phyloP scores from a whole-genome alignment of 2,888 invertebrate species.

The Sarcophaga caerulescens region DNA sequence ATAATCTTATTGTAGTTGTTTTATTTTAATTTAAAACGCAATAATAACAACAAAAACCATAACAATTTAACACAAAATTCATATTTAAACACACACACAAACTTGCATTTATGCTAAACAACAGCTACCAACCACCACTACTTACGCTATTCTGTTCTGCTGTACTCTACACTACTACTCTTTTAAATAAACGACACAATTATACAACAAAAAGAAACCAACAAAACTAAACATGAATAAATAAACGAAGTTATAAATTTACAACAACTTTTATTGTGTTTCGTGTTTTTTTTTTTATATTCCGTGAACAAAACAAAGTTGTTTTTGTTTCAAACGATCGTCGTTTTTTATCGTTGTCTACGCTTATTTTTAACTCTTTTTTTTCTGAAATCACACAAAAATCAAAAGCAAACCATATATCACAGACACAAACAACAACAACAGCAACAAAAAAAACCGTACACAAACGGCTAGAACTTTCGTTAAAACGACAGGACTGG shows the following conservation, averaged over 20 bases:
- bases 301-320: neutral
- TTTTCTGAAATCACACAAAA: neutral
- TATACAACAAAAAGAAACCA: constrained; percentile 1
- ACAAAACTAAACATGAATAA: constrained; percentile 26
- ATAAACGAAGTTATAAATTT: constrained; percentile 29
- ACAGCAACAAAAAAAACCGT: neutral
- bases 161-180: too few relatives aligned
- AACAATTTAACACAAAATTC: constrained; percentile 21
- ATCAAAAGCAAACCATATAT: constrained; percentile 31
- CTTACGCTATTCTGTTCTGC: neutral
- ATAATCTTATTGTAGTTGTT: constrained; percentile 35
- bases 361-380: neutral
- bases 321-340: constrained; percentile 17
- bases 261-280: neutral
- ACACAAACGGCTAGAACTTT: constrained; percentile 38
- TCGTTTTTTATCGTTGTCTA: constrained; percentile 33
- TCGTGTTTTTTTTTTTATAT: too few relatives aligned
- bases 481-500: constrained; percentile 52
- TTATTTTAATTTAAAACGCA: constrained; percentile 47
- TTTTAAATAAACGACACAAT: constrained; percentile 1
- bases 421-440: neutral
- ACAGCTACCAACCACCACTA: constrained; percentile 9
- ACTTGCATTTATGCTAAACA: constrained; percentile 7
- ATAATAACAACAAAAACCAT: constrained; percentile 11
- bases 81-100: constrained; percentile 31